Percentiles rank a stretch among this genome's conserved stretches.
These are phyloP conservation scores for Teleopsis dalmanni DNA, from an alignment of 1,140 invertebrate genomes.

Conservation along the genomic window DNA sequence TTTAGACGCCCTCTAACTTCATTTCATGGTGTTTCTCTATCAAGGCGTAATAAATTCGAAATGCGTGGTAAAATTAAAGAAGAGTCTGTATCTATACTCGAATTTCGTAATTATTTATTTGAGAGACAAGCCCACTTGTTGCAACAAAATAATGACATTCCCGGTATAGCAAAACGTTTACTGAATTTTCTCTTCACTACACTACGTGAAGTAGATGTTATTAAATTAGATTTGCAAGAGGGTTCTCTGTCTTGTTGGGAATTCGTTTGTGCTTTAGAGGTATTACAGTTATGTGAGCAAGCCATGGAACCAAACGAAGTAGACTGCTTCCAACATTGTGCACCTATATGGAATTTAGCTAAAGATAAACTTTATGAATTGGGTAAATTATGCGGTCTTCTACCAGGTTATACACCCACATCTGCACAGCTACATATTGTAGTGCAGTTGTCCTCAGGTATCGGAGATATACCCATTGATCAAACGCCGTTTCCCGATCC, in stretches of 20 bases:
- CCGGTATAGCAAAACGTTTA: conserved; percentile 36
- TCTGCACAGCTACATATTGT: conserved; percentile 84
- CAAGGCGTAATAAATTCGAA: conserved; percentile 57
- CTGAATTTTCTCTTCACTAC: conserved; percentile 39
- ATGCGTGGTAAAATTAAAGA: conserved; percentile 62
- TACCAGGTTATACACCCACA: conserved; percentile 74
- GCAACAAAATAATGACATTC: conserved; percentile 30
- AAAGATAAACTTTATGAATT: conserved; percentile 84
- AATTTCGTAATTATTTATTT: conserved; percentile 92
- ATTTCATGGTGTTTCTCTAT: conserved; percentile 76
- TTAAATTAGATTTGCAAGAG: conserved; percentile 51
- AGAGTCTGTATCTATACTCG: conserved; percentile 69
- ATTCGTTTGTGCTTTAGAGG: conserved; percentile 84
- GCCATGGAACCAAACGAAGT: conserved; percentile 60
- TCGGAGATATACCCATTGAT: conserved; percentile 59
- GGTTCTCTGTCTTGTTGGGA: conserved; percentile 90
- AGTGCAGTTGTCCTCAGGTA: conserved; percentile 80
- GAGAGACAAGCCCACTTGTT: conserved; percentile 70
- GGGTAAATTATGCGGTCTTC: conserved; percentile 83
- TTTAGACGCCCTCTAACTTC: conserved; percentile 69
- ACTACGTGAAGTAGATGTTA: conserved; percentile 34
- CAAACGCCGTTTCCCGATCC: conserved; percentile 29
- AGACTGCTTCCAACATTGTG: conserved; percentile 71
- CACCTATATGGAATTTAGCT: conserved; percentile 84
- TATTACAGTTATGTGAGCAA: conserved; percentile 70